A percentile compares a stretch with the other conserved stretches of the same genome.
Conservation (phyloP, 23 tunicate genomes). For the Styela clava region DNA sequence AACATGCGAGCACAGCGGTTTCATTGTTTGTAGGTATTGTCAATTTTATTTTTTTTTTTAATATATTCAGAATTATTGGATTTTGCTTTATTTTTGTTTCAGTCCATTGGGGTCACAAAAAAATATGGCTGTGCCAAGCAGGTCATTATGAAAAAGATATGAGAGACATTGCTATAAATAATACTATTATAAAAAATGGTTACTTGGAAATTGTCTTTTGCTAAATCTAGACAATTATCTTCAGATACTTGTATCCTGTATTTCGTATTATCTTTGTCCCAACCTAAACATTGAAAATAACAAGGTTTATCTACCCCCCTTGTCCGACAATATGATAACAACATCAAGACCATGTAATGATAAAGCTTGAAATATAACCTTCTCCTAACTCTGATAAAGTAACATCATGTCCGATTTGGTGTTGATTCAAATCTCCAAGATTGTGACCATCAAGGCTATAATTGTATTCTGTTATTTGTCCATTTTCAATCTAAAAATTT, state of each 20-base stretch:
- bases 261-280: neutral
- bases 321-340: neutral
- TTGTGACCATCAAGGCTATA: neutral
- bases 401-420: slow-evolving; percentile 3
- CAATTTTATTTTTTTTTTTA: too few relatives aligned
- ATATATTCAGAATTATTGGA: too few relatives aligned
- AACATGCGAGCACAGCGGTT: too few relatives aligned
- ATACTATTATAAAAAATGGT: too few relatives aligned
- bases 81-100: too few relatives aligned
- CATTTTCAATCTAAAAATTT: neutral
- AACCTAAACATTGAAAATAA: neutral
- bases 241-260: neutral
- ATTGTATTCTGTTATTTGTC: neutral
- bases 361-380: too few relatives aligned
- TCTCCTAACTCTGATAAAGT: slow-evolving; percentile 7
- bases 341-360: too few relatives aligned
- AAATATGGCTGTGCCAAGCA: too few relatives aligned
- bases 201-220: neutral
- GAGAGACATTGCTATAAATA: too few relatives aligned
- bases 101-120: too few relatives aligned
- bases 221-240: neutral
- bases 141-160: too few relatives aligned
- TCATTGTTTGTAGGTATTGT: too few relatives aligned
- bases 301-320: neutral
- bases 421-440: neutral